Evolutionary conservation across 1,140 invertebrate species (phyloP), one percentile per base, ranked within the genome.

Genomic region (Panulirus ornatus): DNA sequence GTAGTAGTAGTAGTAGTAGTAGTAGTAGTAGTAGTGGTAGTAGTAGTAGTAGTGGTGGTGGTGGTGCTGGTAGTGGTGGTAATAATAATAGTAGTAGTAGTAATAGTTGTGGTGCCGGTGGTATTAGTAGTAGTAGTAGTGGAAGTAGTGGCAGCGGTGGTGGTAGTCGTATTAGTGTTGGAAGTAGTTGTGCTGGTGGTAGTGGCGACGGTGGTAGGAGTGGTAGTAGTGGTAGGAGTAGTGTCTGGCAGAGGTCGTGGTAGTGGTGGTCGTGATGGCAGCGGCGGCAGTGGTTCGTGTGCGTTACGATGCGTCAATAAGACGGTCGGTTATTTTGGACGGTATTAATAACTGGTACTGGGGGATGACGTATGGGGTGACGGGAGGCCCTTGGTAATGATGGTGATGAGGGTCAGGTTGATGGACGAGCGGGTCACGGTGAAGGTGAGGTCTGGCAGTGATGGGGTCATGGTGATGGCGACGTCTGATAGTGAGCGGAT

Each of bases 331-430:
- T 78, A 78, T 27, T 38, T 78, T 78, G 40, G 44, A 22, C 75
- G 1, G 30, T 8, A 22, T 27, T 78, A 40, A 78, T 78, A 40
- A 44, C 42, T 78, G 27, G 75, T 44, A 34, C n/a, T 44, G 44
- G 75, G 75, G 40, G 75, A 66, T 44, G 75, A 78, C 75, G 36
- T 47, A 47, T 27, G 27, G n/a, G 44, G 75, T n/a, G 75, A 78
- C 75, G 44, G 22, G 30, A 38, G n/a, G 38, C 22, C 30, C 22
- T n/a, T 36, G 70, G 30, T 73, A 34, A 73, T 73, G 70, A 73
- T 30, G 70, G 34, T 73, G 75, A 44, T 27, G 40, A 78, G 40
- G 14, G 16, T 40, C 2, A 27, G 2, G 58, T 3, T 63, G 58
- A 27, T 2, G 58, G 58, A 27, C n/a, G 2, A 19, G 2, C 22